Evolutionary conservation across 2,888 invertebrate species (phyloP), one percentile per base, ranked within the genome.

Genomic region (Apodemia zela): DNA sequence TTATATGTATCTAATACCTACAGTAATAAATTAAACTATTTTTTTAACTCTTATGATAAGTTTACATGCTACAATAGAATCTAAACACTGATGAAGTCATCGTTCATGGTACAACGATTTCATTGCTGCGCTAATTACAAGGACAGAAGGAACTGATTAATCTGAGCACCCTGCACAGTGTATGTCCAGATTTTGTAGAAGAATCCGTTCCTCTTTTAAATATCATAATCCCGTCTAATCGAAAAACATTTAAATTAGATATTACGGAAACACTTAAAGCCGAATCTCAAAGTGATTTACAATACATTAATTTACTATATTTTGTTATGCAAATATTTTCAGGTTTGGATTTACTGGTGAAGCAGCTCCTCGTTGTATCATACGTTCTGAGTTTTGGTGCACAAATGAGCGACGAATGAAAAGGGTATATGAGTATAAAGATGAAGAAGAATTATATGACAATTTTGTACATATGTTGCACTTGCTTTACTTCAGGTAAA

Each of bases 281-380:
- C 6, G 29, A 29, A 4, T 29, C 6, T 4, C 4, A 6, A 29
- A 29, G 29, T 29, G 29, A 29, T 29, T 29, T 29, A 29, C 29
- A 29, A 3, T 4, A 29, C 4, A 29, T 29, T n/a, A n/a, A n/a
- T n/a, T 2, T 13, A 38, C 38, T 33, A 38, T 4, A 2, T 38
- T 11, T 11, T 38, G 11, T 38, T 38, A 13, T 38, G 13, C 13
- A 11, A 38, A 38, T 13, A 38, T 13, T 17, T 47, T 47, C 65
- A 98, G 98, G 85, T 96, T 97, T 82, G 98, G 98, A 33, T 97
- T 98, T 85, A 96, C 97, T 35, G 97, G 97, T 11, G 98, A 99
- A 87, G 93, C 95, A 60, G 94, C 95, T 47, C 98, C 98, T 33
- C 93, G 98, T 71, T 96, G 96, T 78, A 98, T 99, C 68, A 94